A percentile compares a stretch with the other conserved stretches of the same genome.
Evolutionary conservation across 1,140 invertebrate species (phyloP).

Genomic region (Platyscapa corneri): DNA sequence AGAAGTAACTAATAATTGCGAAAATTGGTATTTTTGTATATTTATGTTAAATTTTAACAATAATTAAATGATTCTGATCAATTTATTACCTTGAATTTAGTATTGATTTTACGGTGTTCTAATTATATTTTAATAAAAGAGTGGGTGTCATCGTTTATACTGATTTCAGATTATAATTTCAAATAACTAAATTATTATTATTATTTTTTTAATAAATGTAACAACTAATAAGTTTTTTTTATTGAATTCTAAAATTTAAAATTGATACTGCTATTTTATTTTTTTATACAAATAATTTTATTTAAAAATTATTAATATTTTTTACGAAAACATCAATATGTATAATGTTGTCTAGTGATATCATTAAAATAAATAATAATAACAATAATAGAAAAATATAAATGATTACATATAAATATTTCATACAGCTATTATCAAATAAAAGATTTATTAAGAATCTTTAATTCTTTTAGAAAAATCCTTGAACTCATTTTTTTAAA

Average conservation of each 20-base stretch:
- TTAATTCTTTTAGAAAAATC: no score
- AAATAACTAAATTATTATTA: neutral
- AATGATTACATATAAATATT: neutral
- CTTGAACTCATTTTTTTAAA: no score
- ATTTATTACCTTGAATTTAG: conserved; percentile 5
- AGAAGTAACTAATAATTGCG: neutral
- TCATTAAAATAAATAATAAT: neutral
- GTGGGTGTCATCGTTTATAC: neutral
- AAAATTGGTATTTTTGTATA: conserved; percentile 13
- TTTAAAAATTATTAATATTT: neutral
- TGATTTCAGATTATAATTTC: neutral
- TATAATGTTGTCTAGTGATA: neutral
- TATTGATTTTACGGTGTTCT: neutral
- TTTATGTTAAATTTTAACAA: conserved; percentile 1
- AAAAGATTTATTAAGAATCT: neutral
- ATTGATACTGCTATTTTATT: neutral
- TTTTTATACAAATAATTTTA: neutral
- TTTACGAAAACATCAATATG: neutral
- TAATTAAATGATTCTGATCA: neutral
- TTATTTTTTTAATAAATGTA: neutral
- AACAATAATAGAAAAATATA: neutral
- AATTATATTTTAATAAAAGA: neutral
- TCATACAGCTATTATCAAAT: neutral
- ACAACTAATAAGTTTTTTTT: neutral
- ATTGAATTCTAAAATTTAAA: neutral